A percentile compares a stretch with the other conserved stretches of the same genome.
phyloP scores from a whole-genome alignment of 2,888 invertebrate genomes.

The Agrilus cyanescens region DNA sequence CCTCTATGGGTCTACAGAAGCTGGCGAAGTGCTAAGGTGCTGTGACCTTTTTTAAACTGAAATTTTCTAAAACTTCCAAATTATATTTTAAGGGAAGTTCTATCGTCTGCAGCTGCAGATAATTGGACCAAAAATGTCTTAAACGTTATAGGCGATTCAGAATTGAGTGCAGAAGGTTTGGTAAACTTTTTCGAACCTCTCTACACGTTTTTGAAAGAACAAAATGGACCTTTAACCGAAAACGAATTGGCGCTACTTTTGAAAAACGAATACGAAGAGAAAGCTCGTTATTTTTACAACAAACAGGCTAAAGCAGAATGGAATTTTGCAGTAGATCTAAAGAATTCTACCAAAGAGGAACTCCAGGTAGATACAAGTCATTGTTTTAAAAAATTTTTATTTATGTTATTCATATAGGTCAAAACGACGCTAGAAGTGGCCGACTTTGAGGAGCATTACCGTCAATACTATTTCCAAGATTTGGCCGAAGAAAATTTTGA shows the following conservation, averaged over 20 bases:
- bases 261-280: not conserved
- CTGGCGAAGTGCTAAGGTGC: constrained; percentile 42
- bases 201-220: constrained; percentile 38
- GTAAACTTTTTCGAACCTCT: constrained; percentile 47
- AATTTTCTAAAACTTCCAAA: not conserved
- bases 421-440: constrained; percentile 15
- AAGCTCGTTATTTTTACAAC: not conserved
- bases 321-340: constrained; percentile 3
- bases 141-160: constrained; percentile 41
- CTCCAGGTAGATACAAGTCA: not conserved
- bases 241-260: constrained; percentile 4
- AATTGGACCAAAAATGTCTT: constrained; percentile 48
- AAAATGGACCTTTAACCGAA: constrained; percentile 29
- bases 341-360: not conserved
- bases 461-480: constrained; percentile 29
- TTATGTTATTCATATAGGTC: not conserved
- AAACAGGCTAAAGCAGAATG: not conserved
- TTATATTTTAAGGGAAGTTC: constrained; percentile 36
- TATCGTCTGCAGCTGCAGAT: constrained; percentile 36
- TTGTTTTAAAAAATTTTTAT: not conserved
- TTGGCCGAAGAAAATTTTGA: constrained; percentile 29
- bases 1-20: constrained; percentile 21
- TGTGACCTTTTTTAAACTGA: constrained; percentile 2
- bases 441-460: constrained; percentile 31
- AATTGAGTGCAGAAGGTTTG: constrained; percentile 41